Base-by-base conservation (phyloP, 1,140 invertebrate species). In the Cryptotermes secundus region DNA sequence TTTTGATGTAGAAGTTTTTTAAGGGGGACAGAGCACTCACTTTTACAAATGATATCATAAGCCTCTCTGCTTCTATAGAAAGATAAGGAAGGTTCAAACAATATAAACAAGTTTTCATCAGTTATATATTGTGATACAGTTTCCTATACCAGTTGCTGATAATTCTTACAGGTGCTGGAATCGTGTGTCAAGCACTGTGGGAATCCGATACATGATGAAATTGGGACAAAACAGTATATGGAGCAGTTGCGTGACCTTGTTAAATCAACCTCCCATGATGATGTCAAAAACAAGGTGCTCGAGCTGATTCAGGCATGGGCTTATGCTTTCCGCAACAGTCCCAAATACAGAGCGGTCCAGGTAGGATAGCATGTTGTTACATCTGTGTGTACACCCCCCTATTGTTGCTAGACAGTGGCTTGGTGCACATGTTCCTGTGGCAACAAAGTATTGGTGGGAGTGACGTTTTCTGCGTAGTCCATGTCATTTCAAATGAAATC, bases 151-250 rank as follows among this genome's bases (percentile, higher is more conserved):
- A 42, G 19, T 82, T n/a, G 16, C 22, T 83, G 31, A 79, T 82
- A 36, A 42, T 84, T 79, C 84, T 79, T 81, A 82, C 80, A 95
- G 94, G 96, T 98, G 59, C 89, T 99, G 49, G 98, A 99, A 90
- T 98, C 98, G 87, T 95, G 97, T 88, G 97, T 99, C 0, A 99
- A 99, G 93, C 99, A 99, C 91, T 99, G 98, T 92, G 98, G 98
- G 88, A 92, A 93, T 85, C 91, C 95, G 65, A 93, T 99, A 86
- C 98, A 99, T 88, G 95, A 97, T 89, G 98, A 99, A 92, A 93
- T 99, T 31, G 96, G 97, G 82, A 96, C 96, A 9, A 97, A 97
- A 88, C 93, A 94, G 83, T 98, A 97, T 90, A 99, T 99, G 94
- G 98, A 99, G 90, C 96, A 97, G 90, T 90, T 99, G 79, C 94